Base-by-base conservation (phyloP, 2,113 vertebrate species). In the Suricata suricatta region DNA sequence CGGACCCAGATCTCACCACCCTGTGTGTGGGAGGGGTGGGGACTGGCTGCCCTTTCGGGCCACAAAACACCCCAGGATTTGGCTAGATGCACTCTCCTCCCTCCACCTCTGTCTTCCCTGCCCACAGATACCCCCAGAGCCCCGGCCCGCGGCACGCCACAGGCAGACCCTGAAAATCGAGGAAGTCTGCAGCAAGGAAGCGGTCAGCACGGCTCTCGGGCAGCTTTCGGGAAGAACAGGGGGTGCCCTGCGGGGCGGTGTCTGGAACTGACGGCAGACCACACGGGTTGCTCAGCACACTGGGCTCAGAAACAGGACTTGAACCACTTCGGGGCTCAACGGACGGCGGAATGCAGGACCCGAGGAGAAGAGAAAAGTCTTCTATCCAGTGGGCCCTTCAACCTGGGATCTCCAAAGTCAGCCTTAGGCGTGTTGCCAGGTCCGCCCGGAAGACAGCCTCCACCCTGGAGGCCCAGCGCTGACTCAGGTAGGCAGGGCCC, bases 401-500 rank as follows among this genome's bases (percentile, higher is more conserved):
- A 69, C 54, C 79, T 74, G 64, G 80, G 95, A 96, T 35, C 95
- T 96, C 64, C n/a, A 63, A 94, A 74, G 83, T 47, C 1, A 10
- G 93, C 88, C 64, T 35, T 29, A 95, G 96, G 96, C 69, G 1
- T 57, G 93, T 31, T 95, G 90, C 96, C 96, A 95, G 96, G 88
- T n/a, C 64, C 5, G 44, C 88, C 96, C 41, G 33, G 98, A 98
- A 97, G 96, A 93, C 77, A 90, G 97, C 71, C 97, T 96, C 95
- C 96, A 95, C 97, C 95, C 94, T 3, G 87, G 88, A 89, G 41
- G 84, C 85, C 71, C 3, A 12, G 95, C 3, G 72, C 96, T 95
- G 97, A 98, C 97, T 97, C 97, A 98, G 97, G 95, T 71, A 54
- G 94, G 94, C 95, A 97, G 90, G 90, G 84, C 54, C 81, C 97